phyloP scores from a whole-genome alignment of 35 echinoderm and acorn worm species.

The Strongylocentrotus purpuratus region DNA sequence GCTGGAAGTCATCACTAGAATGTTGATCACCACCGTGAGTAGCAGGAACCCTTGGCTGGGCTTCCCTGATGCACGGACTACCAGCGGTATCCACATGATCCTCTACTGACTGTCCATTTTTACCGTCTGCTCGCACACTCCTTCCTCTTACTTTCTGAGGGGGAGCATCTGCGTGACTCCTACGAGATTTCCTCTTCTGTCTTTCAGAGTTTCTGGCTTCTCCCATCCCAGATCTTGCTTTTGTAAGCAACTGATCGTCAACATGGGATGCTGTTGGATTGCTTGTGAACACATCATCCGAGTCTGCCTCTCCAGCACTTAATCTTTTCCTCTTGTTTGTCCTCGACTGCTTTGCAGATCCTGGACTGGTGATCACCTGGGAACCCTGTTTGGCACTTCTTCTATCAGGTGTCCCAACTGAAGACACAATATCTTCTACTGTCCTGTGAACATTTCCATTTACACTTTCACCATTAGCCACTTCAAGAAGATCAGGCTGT shows the following conservation, averaged over 20 bases:
- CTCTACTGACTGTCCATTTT: background rate
- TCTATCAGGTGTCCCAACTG: background rate
- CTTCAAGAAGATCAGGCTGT: background rate
- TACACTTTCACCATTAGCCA: background rate
- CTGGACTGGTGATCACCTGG: background rate
- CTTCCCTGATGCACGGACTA: conserved; percentile 19
- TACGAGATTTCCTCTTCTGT: conserved; percentile 38
- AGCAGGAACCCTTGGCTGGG: background rate
- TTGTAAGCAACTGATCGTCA: background rate
- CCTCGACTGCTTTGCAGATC: background rate
- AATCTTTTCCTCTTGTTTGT: background rate
- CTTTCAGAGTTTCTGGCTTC: background rate
- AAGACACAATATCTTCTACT: background rate
- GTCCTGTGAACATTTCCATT: background rate
- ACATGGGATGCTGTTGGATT: background rate
- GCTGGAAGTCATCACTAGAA: conserved; percentile 43
- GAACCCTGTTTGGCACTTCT: background rate
- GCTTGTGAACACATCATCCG: conserved; percentile 12
- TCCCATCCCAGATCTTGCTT: background rate
- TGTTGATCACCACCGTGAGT: background rate
- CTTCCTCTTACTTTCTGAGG: conserved; percentile 43
- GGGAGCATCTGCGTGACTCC: conserved; percentile 43
- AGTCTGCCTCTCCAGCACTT: background rate
- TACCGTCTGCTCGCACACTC: background rate
- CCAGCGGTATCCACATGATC: background rate